Base-by-base conservation (phyloP, 2,113 vertebrate genomes). In the Oenanthe melanoleuca region DNA sequence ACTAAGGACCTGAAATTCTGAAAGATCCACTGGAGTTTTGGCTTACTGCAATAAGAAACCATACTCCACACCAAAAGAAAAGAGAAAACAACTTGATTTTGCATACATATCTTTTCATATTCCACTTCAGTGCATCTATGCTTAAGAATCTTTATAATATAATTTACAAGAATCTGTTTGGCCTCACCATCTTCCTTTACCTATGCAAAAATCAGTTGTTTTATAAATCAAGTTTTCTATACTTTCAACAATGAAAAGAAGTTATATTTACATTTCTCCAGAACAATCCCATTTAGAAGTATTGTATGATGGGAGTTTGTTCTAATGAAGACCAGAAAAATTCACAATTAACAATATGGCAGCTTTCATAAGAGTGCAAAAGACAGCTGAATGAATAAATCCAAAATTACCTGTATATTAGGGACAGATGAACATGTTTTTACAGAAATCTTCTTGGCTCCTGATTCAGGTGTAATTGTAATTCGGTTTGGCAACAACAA, bases 361-460 rank as follows among this genome's bases (percentile, higher is more conserved):
- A 86, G 25, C 21, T 49, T 66, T 42, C 12, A 4, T n/a, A 60
- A 2, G 12, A 65, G 12, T 26, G 10, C 29, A 85, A 92, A 91
- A 15, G 5, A 38, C 20, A 87, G 75, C 5, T 34, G 37, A 31
- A 66, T 71, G 28, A 88, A 61, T 29, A 85, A 84, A 94, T 53
- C 86, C 28, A 77, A 24, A 65, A 65, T 95, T 97, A 98, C 98
- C 98, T 98, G 98, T 75, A 92, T 80, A 49, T 70, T 79, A 23
- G 97, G 89, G 80, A 89, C 9, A 0, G 98, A 96, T 78, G 97
- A 80, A 88, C 94, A 96, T 0, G 97, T 81, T 93, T 97, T 98
- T 34, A 91, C 86, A 20, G 96, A 97, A 78, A 95, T 91, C 63
- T 95, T 98, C 94, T 97, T 98, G 86, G 96, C 64, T 60, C 88